Evolutionary conservation across 1,140 invertebrate genomes (phyloP).

Genomic region (Calliphora vicina): DNA sequence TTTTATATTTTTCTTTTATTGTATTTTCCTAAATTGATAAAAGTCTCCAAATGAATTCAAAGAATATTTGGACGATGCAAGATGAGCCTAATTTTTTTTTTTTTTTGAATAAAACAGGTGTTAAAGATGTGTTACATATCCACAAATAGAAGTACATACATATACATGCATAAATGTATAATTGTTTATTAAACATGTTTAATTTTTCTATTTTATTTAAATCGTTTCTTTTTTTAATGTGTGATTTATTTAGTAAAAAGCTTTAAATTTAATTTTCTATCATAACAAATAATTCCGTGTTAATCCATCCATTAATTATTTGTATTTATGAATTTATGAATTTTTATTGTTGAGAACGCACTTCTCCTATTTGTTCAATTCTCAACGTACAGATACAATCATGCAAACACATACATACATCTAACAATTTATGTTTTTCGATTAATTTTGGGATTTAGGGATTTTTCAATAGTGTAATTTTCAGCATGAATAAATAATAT

Average conservation of each 20-base stretch:
- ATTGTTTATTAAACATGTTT: not conserved
- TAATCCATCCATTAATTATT: not conserved
- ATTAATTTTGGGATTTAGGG: slow-evolving; percentile 35
- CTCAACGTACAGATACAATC: not conserved
- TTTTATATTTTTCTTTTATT: not conserved
- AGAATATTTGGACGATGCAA: not conserved
- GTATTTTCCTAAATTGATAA: not conserved
- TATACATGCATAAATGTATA: not conserved
- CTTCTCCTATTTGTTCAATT: not conserved
- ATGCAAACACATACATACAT: not conserved
- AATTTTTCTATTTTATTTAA: not conserved
- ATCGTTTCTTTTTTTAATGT: not conserved
- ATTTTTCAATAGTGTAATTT: slow-evolving; percentile 34
- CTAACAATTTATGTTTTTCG: slow-evolving; percentile 26
- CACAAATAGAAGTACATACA: not conserved
- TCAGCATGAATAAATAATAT: slow-evolving; percentile 32
- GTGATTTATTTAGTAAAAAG: not conserved
- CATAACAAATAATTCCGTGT: not conserved
- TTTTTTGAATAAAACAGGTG: not conserved
- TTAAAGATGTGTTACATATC: not conserved
- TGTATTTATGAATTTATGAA: not conserved
- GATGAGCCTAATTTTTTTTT: too few species aligned
- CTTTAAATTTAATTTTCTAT: not conserved
- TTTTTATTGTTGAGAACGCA: not conserved
- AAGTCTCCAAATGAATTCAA: not conserved